These are phyloP conservation scores for Gallinago stenura DNA, from an alignment of 2,797 vertebrate species.

Conservation along the genomic window DNA sequence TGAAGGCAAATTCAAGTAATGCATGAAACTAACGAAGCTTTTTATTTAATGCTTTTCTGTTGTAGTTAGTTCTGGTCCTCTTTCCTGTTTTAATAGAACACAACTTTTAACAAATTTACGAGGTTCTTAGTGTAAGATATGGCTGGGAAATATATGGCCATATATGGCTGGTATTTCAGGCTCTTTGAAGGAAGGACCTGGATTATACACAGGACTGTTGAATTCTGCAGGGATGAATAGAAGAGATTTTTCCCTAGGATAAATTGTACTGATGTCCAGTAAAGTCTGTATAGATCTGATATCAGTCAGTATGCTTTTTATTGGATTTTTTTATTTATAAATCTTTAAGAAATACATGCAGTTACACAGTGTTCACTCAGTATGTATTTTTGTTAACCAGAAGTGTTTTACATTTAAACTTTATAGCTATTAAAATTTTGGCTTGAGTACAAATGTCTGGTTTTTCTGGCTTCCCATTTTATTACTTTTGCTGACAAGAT, in stretches of 20 bases:
- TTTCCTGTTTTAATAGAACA: background rate
- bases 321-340: background rate
- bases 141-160: background rate
- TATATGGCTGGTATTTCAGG: background rate
- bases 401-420: background rate
- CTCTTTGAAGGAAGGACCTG: background rate
- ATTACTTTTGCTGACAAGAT: background rate
- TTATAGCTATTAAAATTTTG: background rate
- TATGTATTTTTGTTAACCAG: background rate
- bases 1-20: background rate
- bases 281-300: background rate
- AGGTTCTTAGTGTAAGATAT: background rate
- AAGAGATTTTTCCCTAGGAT: background rate
- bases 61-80: background rate
- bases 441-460: background rate
- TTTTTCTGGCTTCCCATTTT: background rate
- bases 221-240: background rate
- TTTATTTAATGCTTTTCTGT: background rate
- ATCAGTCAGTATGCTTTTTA: background rate
- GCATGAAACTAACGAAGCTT: background rate
- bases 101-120: background rate
- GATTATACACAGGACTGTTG: background rate
- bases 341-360: background rate
- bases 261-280: background rate
- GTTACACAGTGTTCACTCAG: background rate